Percentiles rank a stretch among this genome's conserved stretches.
phyloP scores from a whole-genome alignment of 2,888 invertebrate species.

The Spisula subtruncata region DNA sequence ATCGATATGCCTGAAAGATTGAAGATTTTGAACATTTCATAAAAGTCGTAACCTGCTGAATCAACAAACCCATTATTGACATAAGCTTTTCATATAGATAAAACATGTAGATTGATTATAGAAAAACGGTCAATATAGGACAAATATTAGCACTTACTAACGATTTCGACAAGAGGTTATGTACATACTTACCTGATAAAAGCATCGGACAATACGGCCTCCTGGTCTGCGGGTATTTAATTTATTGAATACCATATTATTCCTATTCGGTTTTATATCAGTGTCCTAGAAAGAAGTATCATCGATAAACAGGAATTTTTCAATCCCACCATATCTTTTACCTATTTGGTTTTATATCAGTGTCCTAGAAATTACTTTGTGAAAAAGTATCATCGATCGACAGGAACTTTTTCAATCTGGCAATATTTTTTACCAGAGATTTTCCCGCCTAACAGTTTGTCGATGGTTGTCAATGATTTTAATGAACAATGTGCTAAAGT shows the following conservation, averaged over 20 bases:
- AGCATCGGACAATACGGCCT: slow-evolving; percentile 23
- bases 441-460: too few species aligned
- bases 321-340: too few species aligned
- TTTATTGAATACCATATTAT: slow-evolving; percentile 7
- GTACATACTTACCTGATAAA: slow-evolving; percentile 30
- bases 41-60: slow-evolving; percentile 17
- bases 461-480: too few species aligned
- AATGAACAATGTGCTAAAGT: too few species aligned
- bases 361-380: too few species aligned
- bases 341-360: too few species aligned
- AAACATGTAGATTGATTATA: background rate
- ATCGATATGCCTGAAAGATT: background rate
- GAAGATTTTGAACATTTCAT: background rate
- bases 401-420: too few species aligned
- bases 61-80: background rate
- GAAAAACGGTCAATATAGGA: slow-evolving; percentile 18
- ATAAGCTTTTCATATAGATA: background rate
- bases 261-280: background rate
- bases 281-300: too few species aligned
- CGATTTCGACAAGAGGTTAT: slow-evolving; percentile 28
- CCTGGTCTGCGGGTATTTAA: slow-evolving; percentile 13
- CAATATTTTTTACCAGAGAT: too few species aligned
- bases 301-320: too few species aligned
- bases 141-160: slow-evolving; percentile 49
- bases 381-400: too few species aligned